Evolutionary conservation across 2,113 vertebrate species (phyloP).

Genomic region (Peromyscus polionotus): DNA sequence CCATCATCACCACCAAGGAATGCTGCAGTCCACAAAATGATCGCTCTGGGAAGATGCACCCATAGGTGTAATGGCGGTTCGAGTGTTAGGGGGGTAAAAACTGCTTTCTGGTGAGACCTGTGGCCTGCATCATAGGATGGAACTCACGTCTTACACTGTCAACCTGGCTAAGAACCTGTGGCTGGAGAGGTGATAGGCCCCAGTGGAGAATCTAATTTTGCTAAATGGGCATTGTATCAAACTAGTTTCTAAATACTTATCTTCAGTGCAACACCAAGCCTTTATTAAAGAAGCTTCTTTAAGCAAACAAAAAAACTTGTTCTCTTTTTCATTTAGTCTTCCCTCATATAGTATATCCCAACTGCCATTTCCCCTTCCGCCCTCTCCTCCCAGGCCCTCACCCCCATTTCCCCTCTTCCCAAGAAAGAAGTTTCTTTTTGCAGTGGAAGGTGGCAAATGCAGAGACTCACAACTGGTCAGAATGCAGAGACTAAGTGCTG

Average conservation of each 20-base stretch:
- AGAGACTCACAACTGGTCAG: not conserved
- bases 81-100: not conserved
- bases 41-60: not conserved
- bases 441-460: not conserved
- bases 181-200: not conserved
- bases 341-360: not conserved
- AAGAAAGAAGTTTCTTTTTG: not conserved
- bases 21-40: not conserved
- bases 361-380: not conserved
- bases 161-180: not conserved
- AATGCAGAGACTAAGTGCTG: not conserved
- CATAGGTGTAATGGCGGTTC: not conserved
- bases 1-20: not conserved
- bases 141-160: not conserved
- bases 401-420: not conserved
- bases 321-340: not conserved
- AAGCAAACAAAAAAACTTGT: not conserved
- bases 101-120: not conserved
- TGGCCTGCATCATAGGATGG: not conserved
- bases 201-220: not conserved
- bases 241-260: not conserved
- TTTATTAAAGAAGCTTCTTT: not conserved
- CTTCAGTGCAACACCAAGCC: not conserved
- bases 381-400: not conserved
- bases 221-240: not conserved